phyloP scores from a whole-genome alignment of 2,797 vertebrate species.

The Acanthurus lineatus region DNA sequence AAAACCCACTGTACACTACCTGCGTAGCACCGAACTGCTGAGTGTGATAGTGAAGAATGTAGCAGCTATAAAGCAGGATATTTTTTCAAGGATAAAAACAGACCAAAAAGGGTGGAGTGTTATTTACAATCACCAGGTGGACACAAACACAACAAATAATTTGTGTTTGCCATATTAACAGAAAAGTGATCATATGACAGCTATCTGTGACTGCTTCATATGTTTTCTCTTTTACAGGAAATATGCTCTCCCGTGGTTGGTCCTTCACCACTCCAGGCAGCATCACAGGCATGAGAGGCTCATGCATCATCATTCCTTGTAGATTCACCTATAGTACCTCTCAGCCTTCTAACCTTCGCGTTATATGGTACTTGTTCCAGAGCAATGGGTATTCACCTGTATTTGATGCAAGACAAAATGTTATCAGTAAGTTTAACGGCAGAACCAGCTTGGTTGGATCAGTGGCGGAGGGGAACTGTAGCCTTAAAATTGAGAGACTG shows the following conservation, averaged over 20 bases:
- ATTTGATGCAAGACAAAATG: slow-evolving; percentile 7
- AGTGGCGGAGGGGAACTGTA: slow-evolving; percentile 53
- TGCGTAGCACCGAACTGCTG: too few species aligned
- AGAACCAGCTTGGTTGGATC: slow-evolving; percentile 61
- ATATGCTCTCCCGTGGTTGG: slow-evolving; percentile 63
- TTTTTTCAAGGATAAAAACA: too few species aligned
- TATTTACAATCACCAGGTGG: too few species aligned
- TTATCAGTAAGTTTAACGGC: slow-evolving; percentile 33
- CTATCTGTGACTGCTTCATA: not conserved
- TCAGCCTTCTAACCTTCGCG: slow-evolving; percentile 31
- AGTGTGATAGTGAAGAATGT: too few species aligned
- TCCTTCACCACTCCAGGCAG: slow-evolving; percentile 65
- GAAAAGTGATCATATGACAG: not conserved
- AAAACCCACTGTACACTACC: too few species aligned
- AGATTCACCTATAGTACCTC: slow-evolving; percentile 58
- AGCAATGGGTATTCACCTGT: slow-evolving; percentile 41
- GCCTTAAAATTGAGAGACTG: slow-evolving; percentile 69
- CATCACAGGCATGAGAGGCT: slow-evolving; percentile 67
- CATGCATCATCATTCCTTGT: slow-evolving; percentile 78
- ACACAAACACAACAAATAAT: too few species aligned
- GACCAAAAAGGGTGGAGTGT: too few species aligned
- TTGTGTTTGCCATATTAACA: not conserved
- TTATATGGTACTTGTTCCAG: slow-evolving; percentile 74
- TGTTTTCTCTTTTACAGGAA: slow-evolving; percentile 46
- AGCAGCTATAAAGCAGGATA: too few species aligned